Conservation (phyloP, 37 sponge, comb jelly and placozoan genomes). For the Oopsacas minuta region DNA sequence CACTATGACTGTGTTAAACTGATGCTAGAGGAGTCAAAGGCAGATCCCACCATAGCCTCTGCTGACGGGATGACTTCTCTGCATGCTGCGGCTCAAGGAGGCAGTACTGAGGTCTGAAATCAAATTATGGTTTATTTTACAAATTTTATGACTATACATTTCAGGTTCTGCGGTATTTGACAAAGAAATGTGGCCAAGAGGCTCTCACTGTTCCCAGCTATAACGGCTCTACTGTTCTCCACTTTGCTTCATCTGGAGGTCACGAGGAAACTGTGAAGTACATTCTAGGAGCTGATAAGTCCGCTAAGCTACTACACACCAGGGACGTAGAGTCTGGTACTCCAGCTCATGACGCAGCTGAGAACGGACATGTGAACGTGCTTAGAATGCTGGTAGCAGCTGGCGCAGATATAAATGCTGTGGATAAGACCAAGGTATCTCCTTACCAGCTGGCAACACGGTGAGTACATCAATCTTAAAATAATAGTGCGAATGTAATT, state of each 20-base stretch:
- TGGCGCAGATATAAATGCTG: not conserved
- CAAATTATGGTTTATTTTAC: not conserved
- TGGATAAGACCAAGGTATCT: not conserved
- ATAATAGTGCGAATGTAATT: not conserved
- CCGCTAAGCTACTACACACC: not conserved
- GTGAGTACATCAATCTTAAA: not conserved
- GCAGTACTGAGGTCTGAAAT: not conserved
- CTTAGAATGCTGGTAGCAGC: not conserved
- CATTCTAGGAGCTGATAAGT: not conserved
- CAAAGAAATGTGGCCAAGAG: constrained; percentile 4
- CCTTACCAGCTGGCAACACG: not conserved
- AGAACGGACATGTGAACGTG: not conserved
- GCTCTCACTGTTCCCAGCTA: not conserved
- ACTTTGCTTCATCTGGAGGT: not conserved
- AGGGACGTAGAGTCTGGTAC: not conserved
- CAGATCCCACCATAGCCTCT: not conserved
- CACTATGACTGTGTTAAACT: not conserved
- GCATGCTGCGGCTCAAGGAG: constrained; percentile 3
- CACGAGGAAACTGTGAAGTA: not conserved
- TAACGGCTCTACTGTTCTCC: not conserved
- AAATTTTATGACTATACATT: not conserved
- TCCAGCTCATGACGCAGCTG: not conserved
- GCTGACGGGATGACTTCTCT: constrained; percentile 4
- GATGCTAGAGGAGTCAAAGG: not conserved
- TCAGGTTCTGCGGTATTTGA: not conserved